Percentiles rank a stretch among this genome's conserved stretches.
Conservation (phyloP, 2,113 vertebrate species). For the Macquaria australasica region DNA sequence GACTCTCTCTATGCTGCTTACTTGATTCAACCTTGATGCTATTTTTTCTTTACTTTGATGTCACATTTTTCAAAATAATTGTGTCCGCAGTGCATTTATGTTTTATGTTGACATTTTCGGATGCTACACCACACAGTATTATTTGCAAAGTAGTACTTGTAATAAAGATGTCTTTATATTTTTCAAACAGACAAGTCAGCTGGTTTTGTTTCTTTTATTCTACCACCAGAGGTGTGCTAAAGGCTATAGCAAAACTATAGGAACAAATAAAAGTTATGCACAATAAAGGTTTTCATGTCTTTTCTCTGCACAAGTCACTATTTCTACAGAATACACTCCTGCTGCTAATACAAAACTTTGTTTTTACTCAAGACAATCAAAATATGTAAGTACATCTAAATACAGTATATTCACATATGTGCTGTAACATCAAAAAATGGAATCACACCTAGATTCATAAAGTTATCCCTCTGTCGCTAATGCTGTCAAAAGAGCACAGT, state of each 20-base stretch:
- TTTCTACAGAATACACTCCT: not conserved
- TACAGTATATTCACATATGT: not conserved
- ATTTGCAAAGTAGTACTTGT: constrained; percentile 39
- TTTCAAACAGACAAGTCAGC: constrained; percentile 26
- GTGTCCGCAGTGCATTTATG: not conserved
- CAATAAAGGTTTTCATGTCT: constrained; percentile 8
- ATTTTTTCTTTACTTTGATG: not conserved
- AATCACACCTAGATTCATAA: not conserved
- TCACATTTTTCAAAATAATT: constrained; percentile 24
- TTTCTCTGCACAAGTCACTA: constrained; percentile 6
- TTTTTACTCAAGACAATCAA: not conserved
- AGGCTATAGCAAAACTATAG: constrained; percentile 50
- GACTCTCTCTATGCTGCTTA: constrained; percentile 18
- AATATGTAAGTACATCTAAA: not conserved
- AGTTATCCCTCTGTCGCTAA: not conserved
- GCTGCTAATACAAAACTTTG: not conserved
- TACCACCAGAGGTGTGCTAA: constrained; percentile 57
- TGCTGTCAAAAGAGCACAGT: too few species aligned
- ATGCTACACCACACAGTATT: constrained; percentile 5
- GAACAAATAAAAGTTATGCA: constrained; percentile 76
- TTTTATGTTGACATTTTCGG: constrained; percentile 10
- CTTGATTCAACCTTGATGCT: not conserved
- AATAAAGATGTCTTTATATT: constrained; percentile 40
- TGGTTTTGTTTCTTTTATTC: constrained; percentile 28
- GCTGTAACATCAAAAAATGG: not conserved